A percentile compares a stretch with the other conserved stretches of the same genome.
Conservation (phyloP, 2,888 invertebrate species). For the Drosophila lutescens region DNA sequence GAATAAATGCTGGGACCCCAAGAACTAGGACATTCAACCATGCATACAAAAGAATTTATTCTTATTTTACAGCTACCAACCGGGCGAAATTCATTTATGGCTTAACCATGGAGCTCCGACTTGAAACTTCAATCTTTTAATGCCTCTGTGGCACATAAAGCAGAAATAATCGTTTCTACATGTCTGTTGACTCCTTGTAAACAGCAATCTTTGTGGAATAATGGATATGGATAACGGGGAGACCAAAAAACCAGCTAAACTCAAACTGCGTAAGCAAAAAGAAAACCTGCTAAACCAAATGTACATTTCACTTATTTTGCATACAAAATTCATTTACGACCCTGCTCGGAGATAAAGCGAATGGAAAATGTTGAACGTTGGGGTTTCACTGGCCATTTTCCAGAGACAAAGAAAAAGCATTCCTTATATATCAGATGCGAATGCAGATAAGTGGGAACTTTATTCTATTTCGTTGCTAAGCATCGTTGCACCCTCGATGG, state of each 20-base stretch:
- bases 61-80: constrained; percentile 24
- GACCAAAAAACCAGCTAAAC: constrained; percentile 16
- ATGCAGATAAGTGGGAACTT: constrained; percentile 24
- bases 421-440: constrained; percentile 16
- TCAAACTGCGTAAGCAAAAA: background rate
- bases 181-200: constrained; percentile 46
- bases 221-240: constrained; percentile 7
- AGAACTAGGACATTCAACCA: constrained; percentile 29
- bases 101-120: constrained; percentile 22
- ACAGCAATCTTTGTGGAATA: constrained; percentile 38
- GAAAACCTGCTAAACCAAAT: constrained; percentile 39
- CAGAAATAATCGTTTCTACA: constrained; percentile 37
- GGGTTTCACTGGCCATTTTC: constrained; percentile 4
- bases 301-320: constrained; percentile 46
- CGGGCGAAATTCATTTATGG: constrained; percentile 32
- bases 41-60: constrained; percentile 14
- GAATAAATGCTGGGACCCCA: constrained; percentile 14
- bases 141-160: constrained; percentile 32
- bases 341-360: constrained; percentile 35
- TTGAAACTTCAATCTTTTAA: constrained; percentile 46
- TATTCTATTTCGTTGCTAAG: constrained; percentile 8
- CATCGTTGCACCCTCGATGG: constrained; percentile 16
- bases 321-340: constrained; percentile 45
- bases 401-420: constrained; percentile 10
- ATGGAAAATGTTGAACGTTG: constrained; percentile 13